These are phyloP conservation scores for Pipistrellus kuhlii DNA, from an alignment of 2,797 vertebrate genomes.

Conservation along the genomic window DNA sequence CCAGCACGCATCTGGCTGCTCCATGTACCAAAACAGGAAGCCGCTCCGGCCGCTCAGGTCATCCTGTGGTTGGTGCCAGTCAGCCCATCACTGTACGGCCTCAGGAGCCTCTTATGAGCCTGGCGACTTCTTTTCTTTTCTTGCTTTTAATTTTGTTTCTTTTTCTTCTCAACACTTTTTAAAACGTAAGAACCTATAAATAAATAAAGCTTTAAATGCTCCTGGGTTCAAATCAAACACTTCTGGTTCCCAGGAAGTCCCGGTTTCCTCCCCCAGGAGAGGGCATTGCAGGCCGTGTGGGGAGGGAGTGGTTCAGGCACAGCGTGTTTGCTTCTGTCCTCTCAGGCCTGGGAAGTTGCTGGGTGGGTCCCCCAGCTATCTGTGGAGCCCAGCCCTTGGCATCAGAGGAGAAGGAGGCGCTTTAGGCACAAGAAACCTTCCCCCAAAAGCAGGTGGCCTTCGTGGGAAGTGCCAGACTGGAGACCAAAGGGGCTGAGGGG, in stretches of 20 bases:
- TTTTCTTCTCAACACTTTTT: slow-evolving; percentile 78
- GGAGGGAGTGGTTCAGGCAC: background rate
- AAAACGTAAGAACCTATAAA: slow-evolving; percentile 87
- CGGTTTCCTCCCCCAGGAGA: background rate
- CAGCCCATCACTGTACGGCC: background rate
- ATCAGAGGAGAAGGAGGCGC: background rate
- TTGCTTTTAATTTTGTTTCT: background rate
- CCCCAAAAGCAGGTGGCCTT: slow-evolving; percentile 54
- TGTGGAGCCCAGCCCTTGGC: background rate
- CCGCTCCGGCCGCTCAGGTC: background rate
- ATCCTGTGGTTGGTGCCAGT: background rate
- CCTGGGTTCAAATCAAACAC: slow-evolving; percentile 84
- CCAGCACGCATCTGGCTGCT: background rate
- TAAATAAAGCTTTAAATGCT: slow-evolving; percentile 89
- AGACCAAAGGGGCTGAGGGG: slow-evolving; percentile 35
- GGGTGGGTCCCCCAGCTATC: background rate
- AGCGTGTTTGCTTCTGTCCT: background rate
- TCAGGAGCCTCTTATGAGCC: background rate
- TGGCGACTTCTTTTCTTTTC: background rate
- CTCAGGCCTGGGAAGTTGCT: slow-evolving; percentile 52
- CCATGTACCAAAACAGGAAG: background rate
- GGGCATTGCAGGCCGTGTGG: slow-evolving; percentile 62
- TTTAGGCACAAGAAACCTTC: slow-evolving; percentile 47
- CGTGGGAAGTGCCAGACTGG: slow-evolving; percentile 14
- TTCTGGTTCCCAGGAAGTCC: slow-evolving; percentile 80